Conservation (phyloP, 2,113 vertebrate genomes). For the Rallus limicola region DNA sequence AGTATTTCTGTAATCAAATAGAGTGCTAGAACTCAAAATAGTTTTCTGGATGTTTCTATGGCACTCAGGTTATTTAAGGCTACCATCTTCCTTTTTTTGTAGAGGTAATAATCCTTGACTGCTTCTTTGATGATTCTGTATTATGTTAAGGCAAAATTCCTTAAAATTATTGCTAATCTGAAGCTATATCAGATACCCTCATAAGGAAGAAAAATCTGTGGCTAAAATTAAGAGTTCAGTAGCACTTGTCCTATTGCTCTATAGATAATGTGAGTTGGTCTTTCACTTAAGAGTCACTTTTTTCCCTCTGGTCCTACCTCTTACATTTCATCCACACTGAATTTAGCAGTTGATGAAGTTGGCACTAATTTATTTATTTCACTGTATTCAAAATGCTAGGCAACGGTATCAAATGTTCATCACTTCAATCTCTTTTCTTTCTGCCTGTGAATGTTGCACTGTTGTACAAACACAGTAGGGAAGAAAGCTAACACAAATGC, state of each 20-base stretch:
- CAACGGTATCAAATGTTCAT: background rate
- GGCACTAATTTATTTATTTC: background rate
- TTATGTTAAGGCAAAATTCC: background rate
- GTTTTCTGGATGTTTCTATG: background rate
- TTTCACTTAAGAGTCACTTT: background rate
- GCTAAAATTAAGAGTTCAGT: background rate
- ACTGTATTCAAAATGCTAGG: background rate
- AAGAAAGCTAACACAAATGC: constrained; percentile 18
- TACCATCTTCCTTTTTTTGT: background rate
- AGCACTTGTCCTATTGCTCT: background rate
- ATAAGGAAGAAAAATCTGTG: background rate
- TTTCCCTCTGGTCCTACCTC: background rate
- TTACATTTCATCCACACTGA: background rate
- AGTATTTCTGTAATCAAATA: background rate
- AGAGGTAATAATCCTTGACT: background rate
- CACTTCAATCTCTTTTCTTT: background rate
- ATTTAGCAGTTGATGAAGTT: background rate
- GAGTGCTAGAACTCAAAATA: background rate
- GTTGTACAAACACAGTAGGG: constrained; percentile 25
- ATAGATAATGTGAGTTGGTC: background rate
- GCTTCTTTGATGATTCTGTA: background rate
- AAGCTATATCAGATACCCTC: background rate
- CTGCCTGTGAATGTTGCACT: constrained; percentile 12
- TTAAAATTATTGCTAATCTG: background rate
- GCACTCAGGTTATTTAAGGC: background rate